Base-by-base conservation (phyloP, 92 coral and sea anemone genomes). In the Porites rus region DNA sequence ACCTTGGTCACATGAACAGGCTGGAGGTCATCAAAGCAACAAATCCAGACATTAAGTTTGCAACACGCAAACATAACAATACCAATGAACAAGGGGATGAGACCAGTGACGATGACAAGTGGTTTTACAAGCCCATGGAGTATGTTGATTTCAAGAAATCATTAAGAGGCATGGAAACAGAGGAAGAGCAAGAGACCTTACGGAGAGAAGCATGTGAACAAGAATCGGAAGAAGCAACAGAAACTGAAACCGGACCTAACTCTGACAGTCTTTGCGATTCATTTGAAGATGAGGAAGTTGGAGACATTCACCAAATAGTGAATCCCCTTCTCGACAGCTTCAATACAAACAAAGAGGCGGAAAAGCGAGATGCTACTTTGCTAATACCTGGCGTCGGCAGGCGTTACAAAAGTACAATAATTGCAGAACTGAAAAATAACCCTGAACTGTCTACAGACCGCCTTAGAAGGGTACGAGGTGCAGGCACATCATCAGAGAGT, bases 1-100 rank as follows among this genome's bases (percentile, higher is more conserved):
- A 78, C 61, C 94, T 82, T 3, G 88, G 94, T 11, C 83, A 83
- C 75, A 91, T 91, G 91, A 91, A 77, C 80, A 63, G 91, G 31
- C 84, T 87, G 54, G 91, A 91, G 72, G 91, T 83, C 7, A 87
- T 83, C 65, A 87, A 84, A 18, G 53, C 68, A 24, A 84, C 92
- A 19, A 89, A 89, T 56, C 24, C 81, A 20, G 89, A 78, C 76
- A 78, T 78, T 65, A 89, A 72, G 81, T 89, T 89, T 52, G 86
- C 89, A 0, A n/a, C 7, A 24, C 81, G 78, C 66, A 89, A 89
- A 17, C 86, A 79, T 46, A 89, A 89, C 51, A 88, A 76, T 77
- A 72, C 9, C 74, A 74, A 79, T 60, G 83, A 77, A 76, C 72
- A 14, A 17, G 92, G 64, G 1, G 59, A 71, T 53, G 79, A 83